Base-by-base conservation (phyloP, 2,888 invertebrate genomes). In the Nomada hirtipes region DNA sequence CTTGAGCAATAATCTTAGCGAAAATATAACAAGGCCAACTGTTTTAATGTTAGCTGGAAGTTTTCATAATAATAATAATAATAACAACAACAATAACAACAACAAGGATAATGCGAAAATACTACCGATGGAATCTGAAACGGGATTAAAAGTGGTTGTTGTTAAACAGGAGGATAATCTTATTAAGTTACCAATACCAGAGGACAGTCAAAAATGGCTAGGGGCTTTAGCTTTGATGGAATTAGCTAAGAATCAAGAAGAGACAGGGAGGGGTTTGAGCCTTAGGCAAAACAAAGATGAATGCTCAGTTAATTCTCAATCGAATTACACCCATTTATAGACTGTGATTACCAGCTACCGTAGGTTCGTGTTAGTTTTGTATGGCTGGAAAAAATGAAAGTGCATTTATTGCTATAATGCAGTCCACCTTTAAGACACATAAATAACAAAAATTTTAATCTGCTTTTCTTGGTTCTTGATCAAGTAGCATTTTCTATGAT, bases 201-300 rank as follows among this genome's bases (percentile, higher is more conserved):
- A 94, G 74, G 93, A 94, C 59, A 94, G 94, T 88, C 93, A 94
- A 55, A 94, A 95, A 88, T 95, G 95, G 94, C 94, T 95, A 83
- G 95, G 96, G 29, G 96, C 96, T 55, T 94, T 96, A 90, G 96
- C 96, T 55, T 92, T 96, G 26, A 96, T 96, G 91, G 95, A 96
- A 91, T 91, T 96, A 60, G 95, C 95, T 53, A 95, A 92, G 77
- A 92, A 90, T 50, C 91, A 92, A 77, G 90, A 92, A 74, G 92
- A 93, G 70, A 91, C 89, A 15, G 86, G 88, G 13, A 87, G 86
- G 76, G 88, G 87, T 59, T 79, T 91, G 20, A 84, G 83, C 72
- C 72, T 89, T 36, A 85, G 87, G 11, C 87, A 89, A 72, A 88
- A 90, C 60, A 77, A 85, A 18, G 89, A 91, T 26, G 68, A 85